Conservation (phyloP, 35 echinoderm and acorn worm genomes). For the Apostichopus parvimensis region DNA sequence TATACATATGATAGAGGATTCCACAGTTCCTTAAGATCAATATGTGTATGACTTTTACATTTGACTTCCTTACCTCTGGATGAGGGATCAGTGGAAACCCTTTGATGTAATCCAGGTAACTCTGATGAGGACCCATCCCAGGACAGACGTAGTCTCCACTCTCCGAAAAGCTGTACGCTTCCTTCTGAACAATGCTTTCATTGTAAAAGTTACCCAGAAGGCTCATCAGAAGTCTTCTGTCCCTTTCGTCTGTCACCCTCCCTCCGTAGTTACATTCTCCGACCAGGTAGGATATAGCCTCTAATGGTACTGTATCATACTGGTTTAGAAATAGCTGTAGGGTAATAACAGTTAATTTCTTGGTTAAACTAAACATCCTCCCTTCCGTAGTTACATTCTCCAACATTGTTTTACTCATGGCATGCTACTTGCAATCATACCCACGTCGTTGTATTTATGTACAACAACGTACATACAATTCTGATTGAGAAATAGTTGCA, state of each 20-base stretch:
- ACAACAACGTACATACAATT: too few relatives aligned
- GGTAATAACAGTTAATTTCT: not conserved
- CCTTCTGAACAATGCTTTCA: slow-evolving; percentile 39
- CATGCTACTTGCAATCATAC: too few relatives aligned
- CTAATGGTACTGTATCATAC: slow-evolving; percentile 87
- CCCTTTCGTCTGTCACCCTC: slow-evolving; percentile 86
- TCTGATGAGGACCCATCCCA: slow-evolving; percentile 57
- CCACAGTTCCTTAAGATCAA: too few relatives aligned
- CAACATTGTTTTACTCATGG: too few relatives aligned
- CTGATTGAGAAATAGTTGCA: too few relatives aligned
- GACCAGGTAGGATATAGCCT: slow-evolving; percentile 89
- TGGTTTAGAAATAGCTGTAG: slow-evolving; percentile 99
- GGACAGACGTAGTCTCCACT: slow-evolving; percentile 93
- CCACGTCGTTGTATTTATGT: too few relatives aligned
- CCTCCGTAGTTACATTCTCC: slow-evolving; percentile 99
- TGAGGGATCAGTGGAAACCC: slow-evolving; percentile 79
- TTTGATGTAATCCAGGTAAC: slow-evolving; percentile 92
- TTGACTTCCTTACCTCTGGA: slow-evolving; percentile 75
- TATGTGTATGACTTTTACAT: too few relatives aligned
- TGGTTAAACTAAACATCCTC: too few relatives aligned
- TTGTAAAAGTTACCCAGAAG: slow-evolving; percentile 93
- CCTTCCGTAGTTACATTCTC: too few relatives aligned
- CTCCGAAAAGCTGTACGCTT: slow-evolving; percentile 89
- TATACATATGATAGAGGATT: too few relatives aligned
- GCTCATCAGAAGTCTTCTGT: slow-evolving; percentile 89